Conservation (phyloP, 2,888 invertebrate genomes). For the Eurytoma adleriae region DNA sequence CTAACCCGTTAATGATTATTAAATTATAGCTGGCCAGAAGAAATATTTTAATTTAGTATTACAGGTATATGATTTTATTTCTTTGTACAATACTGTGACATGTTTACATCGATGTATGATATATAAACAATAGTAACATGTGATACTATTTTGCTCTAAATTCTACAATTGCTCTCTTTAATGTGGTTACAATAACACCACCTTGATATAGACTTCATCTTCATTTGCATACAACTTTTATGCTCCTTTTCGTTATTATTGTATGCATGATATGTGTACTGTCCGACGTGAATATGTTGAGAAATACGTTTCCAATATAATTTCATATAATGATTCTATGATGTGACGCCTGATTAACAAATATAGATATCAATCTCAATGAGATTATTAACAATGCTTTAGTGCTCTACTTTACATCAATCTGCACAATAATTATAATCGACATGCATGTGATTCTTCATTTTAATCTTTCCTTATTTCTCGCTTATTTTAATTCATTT, state of each 20-base stretch:
- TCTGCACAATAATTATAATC: conserved; percentile 50
- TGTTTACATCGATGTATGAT: conserved; percentile 63
- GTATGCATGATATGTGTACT: conserved; percentile 63
- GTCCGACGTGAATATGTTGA: conserved; percentile 65
- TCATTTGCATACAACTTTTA: conserved; percentile 27
- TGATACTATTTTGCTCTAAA: conserved; percentile 61
- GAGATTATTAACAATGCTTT: conserved; percentile 46
- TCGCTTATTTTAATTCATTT: conserved; percentile 28
- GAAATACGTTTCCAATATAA: conserved; percentile 60
- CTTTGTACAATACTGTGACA: conserved; percentile 59
- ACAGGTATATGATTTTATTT: conserved; percentile 58
- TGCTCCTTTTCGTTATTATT: conserved; percentile 31
- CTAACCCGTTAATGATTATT: too few species aligned
- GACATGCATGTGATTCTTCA: conserved; percentile 46
- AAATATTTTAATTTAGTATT: conserved; percentile 25
- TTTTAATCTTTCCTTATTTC: conserved; percentile 13
- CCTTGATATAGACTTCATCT: conserved; percentile 40
- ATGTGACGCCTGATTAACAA: conserved; percentile 45
- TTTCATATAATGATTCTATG: conserved; percentile 41
- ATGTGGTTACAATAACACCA: conserved; percentile 46
- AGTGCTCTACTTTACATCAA: conserved; percentile 47
- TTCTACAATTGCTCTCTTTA: conserved; percentile 58
- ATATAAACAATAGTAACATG: conserved; percentile 63
- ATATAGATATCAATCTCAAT: conserved; percentile 40
- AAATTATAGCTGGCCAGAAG: too few species aligned